These are phyloP conservation scores for Balearica regulorum DNA, from an alignment of 2,797 vertebrate species.

Conservation along the genomic window DNA sequence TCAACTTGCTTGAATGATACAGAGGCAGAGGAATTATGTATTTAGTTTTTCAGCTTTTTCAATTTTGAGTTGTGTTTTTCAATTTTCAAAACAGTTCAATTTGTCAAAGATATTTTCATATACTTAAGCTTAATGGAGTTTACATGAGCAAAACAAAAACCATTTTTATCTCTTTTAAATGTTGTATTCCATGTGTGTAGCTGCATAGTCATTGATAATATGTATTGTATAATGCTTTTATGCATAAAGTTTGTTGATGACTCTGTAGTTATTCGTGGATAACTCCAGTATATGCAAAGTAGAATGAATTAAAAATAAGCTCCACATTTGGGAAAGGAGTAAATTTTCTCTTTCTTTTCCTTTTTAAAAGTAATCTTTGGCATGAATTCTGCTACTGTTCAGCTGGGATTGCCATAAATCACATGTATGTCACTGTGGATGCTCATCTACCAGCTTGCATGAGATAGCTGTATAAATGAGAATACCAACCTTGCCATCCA, in stretches of 20 bases:
- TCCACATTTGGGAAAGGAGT: not conserved
- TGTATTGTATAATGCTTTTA: not conserved
- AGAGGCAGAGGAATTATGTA: not conserved
- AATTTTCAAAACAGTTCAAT: not conserved
- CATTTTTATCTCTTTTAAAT: not conserved
- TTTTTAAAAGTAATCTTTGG: not conserved
- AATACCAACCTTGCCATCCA: not conserved
- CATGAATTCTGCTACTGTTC: not conserved
- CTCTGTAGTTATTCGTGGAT: not conserved
- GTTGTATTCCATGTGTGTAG: not conserved
- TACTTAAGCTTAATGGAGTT: not conserved
- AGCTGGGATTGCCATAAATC: not conserved
- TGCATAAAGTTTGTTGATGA: not conserved
- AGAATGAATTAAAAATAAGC: not conserved
- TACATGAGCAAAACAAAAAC: not conserved
- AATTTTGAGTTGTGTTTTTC: not conserved
- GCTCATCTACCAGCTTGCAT: not conserved
- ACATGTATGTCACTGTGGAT: not conserved
- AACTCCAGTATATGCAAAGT: not conserved
- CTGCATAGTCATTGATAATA: not conserved
- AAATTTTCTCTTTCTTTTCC: not conserved
- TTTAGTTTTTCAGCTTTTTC: not conserved
- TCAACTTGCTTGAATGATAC: not conserved
- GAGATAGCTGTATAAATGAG: not conserved
- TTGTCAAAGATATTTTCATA: not conserved